Base-by-base conservation (phyloP, 2,113 vertebrate species). In the Lamprotornis superbus region DNA sequence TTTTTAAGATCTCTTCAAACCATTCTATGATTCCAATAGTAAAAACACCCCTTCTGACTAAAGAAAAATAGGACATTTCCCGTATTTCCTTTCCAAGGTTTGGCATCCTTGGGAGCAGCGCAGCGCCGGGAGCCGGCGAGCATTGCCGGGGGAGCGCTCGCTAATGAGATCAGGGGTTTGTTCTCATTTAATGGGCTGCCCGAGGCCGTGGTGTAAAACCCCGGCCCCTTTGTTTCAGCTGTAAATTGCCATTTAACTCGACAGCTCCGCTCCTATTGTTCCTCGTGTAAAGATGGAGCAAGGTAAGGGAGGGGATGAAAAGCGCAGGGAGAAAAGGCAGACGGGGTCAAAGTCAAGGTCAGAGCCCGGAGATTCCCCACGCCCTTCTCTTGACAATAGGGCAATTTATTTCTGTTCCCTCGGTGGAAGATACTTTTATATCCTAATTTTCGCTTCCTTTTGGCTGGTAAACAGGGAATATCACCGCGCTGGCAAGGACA, bases 261-360 rank as follows among this genome's bases (percentile, higher is more conserved):
- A 75, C 91, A 84, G 89, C 93, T 60, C 11, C 1, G 37, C 56
- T 92, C 80, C 81, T 9, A 35, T 93, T 89, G 83, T 91, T 89
- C 37, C 31, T 46, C 12, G 30, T 25, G 17, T 7, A 64, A 67
- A 33, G 94, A 64, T 7, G 22, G 37, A 44, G 64, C 65, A 75
- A 94, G 89, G 91, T 81, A 42, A 61, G 87, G 46, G 15, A 1
- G 6, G 11, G 5, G 73, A 60, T 67, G 69, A 87, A 75, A 68
- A 89, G 53, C 94, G 44, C 35, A 9, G 52, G 67, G 23, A 39
- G 46, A 71, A 60, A 87, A 74, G 77, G 77, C 56, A 87, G 84
- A 33, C 44, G 47, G 47, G 94, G 94, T 71, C 89, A 87, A 94
- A 64, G 86, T n/a, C 96, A 96, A 97, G 93, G 91, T 37, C 95